Evolutionary conservation across 2,113 vertebrate genomes (phyloP), one percentile per base, ranked within the genome.

Genomic region (Cryptotis parvus): DNA sequence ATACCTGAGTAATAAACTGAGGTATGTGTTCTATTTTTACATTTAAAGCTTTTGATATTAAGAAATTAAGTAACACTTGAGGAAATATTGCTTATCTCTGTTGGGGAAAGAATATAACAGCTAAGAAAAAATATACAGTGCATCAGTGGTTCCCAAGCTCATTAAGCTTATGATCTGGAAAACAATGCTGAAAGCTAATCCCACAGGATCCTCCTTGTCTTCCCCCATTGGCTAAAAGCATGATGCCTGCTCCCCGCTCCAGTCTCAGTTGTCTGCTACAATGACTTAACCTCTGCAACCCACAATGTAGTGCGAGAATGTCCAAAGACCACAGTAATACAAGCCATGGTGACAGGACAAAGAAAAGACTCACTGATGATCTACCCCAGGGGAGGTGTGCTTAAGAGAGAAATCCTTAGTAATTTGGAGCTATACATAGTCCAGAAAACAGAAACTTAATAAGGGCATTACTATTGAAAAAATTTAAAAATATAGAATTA

Each of bases 31-130:
- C 15, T 55, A 15, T 55, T 18, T 58, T 24, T 22, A 58, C 16
- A 58, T 84, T 76, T 31, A 29, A 92, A 61, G 35, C 68, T 95
- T 92, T 90, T 84, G 61, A 92, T 78, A 85, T 58, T 86, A n/a
- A 73, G 87, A 89, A 84, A 70, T 74, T 69, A 65, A 0, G 1
- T 66, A 84, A 81, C n/a, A 82, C 15, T 87, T 78, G 65, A 92
- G 76, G 85, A 22, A 55, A 82, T 89, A 31, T 20, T 58, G 29
- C 37, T 73, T 14, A 84, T 85, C 37, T 77, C 52, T 74, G 83
- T n/a, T 8, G 43, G 33, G 24, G 63, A 78, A n/a, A 9, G 43
- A 24, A 45, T 22, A 11, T 15, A 66, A 75, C 11, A 77, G 49
- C 65, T 29, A 43, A 87, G 41, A 84, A 75, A 81, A 85, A 52